Conservation (phyloP, 2,113 vertebrate genomes). For the Haliaeetus leucogaster region DNA sequence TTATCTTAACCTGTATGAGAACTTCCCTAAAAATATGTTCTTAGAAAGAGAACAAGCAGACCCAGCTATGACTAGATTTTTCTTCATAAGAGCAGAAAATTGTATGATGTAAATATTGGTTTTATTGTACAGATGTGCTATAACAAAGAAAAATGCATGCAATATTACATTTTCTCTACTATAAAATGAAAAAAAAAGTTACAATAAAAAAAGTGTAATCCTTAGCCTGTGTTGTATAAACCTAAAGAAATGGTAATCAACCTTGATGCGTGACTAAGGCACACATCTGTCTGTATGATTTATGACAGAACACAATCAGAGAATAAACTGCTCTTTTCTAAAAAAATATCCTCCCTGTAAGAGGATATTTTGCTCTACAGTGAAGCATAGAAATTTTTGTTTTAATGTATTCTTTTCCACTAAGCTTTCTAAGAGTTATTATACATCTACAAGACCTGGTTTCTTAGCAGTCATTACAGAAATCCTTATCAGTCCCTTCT, state of each 20-base stretch:
- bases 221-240: conserved; percentile 50
- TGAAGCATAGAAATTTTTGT: neutral
- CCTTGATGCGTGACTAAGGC: conserved; percentile 71
- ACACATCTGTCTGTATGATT: conserved; percentile 71
- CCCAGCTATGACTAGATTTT: neutral
- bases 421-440: neutral
- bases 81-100: conserved; percentile 45
- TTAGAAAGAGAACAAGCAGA: conserved; percentile 43
- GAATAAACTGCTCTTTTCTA: conserved; percentile 16
- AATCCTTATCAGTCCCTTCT: neutral
- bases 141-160: conserved; percentile 48
- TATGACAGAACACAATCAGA: conserved; percentile 57
- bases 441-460: neutral
- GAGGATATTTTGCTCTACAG: conserved; percentile 15
- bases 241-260: conserved; percentile 66
- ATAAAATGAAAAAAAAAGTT: conserved; percentile 46
- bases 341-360: conserved; percentile 18
- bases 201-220: conserved; percentile 55
- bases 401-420: neutral
- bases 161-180: conserved; percentile 53
- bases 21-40: neutral
- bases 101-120: conserved; percentile 40
- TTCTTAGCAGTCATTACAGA: neutral
- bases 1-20: neutral
- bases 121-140: conserved; percentile 59